phyloP scores from a whole-genome alignment of 2,113 vertebrate genomes.

The Peucedramus taeniatus region DNA sequence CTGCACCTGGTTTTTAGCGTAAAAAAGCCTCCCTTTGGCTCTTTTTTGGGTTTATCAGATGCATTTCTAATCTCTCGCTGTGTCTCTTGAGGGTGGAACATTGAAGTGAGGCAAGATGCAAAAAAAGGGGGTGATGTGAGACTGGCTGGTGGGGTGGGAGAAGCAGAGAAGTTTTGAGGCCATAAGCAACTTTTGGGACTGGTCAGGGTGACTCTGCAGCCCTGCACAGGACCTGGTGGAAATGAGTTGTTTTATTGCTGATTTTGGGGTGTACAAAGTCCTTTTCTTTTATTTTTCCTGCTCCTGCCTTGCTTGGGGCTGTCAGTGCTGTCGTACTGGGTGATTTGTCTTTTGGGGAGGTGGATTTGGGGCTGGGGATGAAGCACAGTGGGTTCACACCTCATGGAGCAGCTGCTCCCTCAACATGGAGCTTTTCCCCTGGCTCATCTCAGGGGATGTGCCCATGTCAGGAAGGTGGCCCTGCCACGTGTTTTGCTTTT shows the following conservation, averaged over 20 bases:
- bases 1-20: neutral
- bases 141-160: neutral
- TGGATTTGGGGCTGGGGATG: neutral
- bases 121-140: neutral
- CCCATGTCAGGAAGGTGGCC: rapidly evolving
- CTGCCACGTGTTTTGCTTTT: neutral
- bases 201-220: neutral
- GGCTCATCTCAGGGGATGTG: rapidly evolving
- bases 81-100: neutral
- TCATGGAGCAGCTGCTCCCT: neutral
- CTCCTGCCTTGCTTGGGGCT: rapidly evolving
- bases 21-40: neutral
- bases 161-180: neutral
- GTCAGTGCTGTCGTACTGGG: rapidly evolving
- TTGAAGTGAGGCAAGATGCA: rapidly evolving
- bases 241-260: neutral
- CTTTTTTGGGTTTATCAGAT: neutral
- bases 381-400: neutral
- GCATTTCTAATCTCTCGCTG: neutral
- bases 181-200: neutral
- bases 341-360: neutral
- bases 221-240: rapidly evolving
- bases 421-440: rapidly evolving
- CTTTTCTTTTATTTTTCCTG: neutral
- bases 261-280: rapidly evolving